Base-by-base conservation (phyloP, 2,113 vertebrate species). In the Odobenus rosmarus region DNA sequence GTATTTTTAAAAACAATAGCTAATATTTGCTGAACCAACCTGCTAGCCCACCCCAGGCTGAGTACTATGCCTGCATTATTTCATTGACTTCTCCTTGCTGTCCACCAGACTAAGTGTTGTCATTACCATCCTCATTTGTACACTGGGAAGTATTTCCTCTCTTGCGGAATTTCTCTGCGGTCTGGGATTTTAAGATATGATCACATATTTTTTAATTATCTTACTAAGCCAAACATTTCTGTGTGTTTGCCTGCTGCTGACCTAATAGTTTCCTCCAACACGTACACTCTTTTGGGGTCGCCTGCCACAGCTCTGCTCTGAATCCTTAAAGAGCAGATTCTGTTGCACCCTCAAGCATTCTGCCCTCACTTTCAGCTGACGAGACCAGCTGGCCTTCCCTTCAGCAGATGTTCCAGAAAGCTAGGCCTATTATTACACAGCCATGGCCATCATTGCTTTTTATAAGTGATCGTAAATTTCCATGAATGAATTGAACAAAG, bases 381-480 rank as follows among this genome's bases (percentile, higher is more conserved):
- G 46, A 64, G 95, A 96, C 46, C 46, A 97, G 80, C 69, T 96
- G 69, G 95, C 46, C 61, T 89, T 82, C 39, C 81, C 36, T 96
- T 79, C 64, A 93, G 21, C 84, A 72, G 46, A 86, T 97, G 88
- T 76, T 97, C 67, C 51, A 96, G 87, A 81, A 97, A 97, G 46
- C 39, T 92, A 91, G 89, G 57, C 71, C 88, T 3, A 11, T 90
- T 92, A 42, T 81, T 90, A 72, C 74, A 79, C 0, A 26, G 49
- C 23, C 28, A 3, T 77, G 55, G 71, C 76, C 72, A 80, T 23
- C 57, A 93, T 33, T 7, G 49, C 64, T 93, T 97, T 93, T 94
- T 71, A 96, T 13, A 84, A 84, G 80, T 61, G 2, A 6, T 82
- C 79, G 90, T 81, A 86, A 71, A 80, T 71, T 96, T 97, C 84